phyloP scores from a whole-genome alignment of 2,113 vertebrate species.

The Merops nubicus region DNA sequence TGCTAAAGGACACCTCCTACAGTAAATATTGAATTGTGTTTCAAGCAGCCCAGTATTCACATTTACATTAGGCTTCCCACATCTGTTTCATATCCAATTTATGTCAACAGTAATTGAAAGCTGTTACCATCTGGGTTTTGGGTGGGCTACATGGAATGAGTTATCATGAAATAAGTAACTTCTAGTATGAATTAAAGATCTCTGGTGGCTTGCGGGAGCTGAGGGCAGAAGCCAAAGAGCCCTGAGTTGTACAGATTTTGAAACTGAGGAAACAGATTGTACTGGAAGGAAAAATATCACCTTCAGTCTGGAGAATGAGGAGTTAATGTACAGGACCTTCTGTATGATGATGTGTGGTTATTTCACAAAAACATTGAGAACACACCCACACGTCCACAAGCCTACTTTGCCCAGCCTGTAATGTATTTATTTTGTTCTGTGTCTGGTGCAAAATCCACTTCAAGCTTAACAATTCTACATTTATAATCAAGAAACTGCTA shows the following conservation, averaged over 20 bases:
- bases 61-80: not conserved
- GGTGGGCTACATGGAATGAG: not conserved
- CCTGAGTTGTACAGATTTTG: not conserved
- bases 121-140: not conserved
- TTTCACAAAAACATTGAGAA: not conserved
- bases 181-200: not conserved
- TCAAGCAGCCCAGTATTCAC: not conserved
- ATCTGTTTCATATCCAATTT: constrained; percentile 26
- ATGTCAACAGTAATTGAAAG: not conserved
- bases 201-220: not conserved
- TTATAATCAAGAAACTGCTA: not conserved
- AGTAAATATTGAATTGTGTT: not conserved
- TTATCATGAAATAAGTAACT: not conserved
- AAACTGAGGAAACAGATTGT: not conserved
- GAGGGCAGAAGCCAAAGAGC: not conserved
- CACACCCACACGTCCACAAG: not conserved
- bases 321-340: not conserved
- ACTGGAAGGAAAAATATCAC: not conserved
- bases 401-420: not conserved
- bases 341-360: not conserved
- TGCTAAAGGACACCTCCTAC: not conserved
- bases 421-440: not conserved
- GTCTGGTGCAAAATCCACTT: not conserved
- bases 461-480: not conserved
- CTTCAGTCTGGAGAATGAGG: not conserved